Conservation (phyloP, 2,888 invertebrate genomes). For the Hyalella azteca region DNA sequence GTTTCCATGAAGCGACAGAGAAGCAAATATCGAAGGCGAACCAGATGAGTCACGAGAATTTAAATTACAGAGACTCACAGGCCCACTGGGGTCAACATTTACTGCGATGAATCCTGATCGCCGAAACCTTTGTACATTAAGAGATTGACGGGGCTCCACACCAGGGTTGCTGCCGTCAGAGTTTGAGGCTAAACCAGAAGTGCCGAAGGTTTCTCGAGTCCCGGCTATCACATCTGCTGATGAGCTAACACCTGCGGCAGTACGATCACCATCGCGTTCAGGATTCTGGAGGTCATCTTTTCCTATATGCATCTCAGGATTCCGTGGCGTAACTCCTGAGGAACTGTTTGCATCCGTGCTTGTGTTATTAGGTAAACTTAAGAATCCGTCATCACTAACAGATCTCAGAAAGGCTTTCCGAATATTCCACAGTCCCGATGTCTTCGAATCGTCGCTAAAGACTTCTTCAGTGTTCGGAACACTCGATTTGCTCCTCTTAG, state of each 20-base stretch:
- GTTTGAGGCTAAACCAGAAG: background rate
- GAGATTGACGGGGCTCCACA: background rate
- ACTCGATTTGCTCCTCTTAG: background rate
- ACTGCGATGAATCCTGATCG: background rate
- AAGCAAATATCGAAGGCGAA: background rate
- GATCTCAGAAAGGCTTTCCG: background rate
- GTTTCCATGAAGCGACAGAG: background rate
- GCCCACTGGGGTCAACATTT: background rate
- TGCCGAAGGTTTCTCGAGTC: too few relatives aligned
- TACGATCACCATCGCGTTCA: too few relatives aligned
- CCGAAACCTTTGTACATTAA: background rate
- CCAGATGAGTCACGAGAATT: background rate
- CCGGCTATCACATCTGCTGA: too few relatives aligned
- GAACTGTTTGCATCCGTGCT: background rate
- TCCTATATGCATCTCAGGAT: too few relatives aligned
- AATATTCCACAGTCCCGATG: constrained; percentile 2
- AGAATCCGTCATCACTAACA: constrained; percentile 19
- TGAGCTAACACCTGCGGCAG: too few relatives aligned
- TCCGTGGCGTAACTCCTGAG: too few relatives aligned
- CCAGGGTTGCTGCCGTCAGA: background rate
- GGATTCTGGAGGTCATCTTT: background rate
- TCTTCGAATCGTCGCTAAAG: background rate
- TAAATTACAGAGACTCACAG: background rate
- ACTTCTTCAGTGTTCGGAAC: background rate
- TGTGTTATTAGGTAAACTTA: background rate